Percentiles rank a stretch among this genome's conserved stretches.
phyloP scores from a whole-genome alignment of 2,888 invertebrate genomes.

The Mactromeris polynyma region DNA sequence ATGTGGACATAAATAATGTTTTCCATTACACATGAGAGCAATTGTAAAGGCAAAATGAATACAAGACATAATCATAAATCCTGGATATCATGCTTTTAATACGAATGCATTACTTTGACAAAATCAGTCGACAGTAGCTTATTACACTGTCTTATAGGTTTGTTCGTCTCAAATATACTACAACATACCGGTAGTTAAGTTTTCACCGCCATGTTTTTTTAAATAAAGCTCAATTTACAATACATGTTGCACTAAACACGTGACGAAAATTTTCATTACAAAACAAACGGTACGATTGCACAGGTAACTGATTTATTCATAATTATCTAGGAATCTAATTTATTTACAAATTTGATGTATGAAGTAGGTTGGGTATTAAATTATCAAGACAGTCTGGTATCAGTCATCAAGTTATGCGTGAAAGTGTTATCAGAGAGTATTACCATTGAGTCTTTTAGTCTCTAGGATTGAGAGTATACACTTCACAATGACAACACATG shows the following conservation, averaged over 20 bases:
- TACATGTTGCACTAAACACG: background rate
- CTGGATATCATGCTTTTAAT: no score
- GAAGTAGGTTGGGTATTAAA: background rate
- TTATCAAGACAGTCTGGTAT: background rate
- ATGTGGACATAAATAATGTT: no score
- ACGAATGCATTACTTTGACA: no score
- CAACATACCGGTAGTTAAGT: background rate
- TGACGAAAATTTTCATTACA: background rate
- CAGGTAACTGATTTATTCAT: background rate
- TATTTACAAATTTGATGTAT: background rate
- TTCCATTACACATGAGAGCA: no score
- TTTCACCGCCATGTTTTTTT: background rate
- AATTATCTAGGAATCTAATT: background rate
- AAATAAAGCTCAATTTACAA: background rate
- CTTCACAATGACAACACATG: background rate
- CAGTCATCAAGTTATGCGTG: background rate
- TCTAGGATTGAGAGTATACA: background rate
- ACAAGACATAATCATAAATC: no score
- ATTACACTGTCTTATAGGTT: background rate
- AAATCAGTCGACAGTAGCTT: no score
- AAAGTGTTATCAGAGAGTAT: background rate
- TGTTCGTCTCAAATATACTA: background rate
- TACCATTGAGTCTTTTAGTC: background rate
- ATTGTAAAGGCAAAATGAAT: no score
- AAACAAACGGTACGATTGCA: background rate